Conservation (phyloP, 1,140 invertebrate species). For the Sycophila sp. region DNA sequence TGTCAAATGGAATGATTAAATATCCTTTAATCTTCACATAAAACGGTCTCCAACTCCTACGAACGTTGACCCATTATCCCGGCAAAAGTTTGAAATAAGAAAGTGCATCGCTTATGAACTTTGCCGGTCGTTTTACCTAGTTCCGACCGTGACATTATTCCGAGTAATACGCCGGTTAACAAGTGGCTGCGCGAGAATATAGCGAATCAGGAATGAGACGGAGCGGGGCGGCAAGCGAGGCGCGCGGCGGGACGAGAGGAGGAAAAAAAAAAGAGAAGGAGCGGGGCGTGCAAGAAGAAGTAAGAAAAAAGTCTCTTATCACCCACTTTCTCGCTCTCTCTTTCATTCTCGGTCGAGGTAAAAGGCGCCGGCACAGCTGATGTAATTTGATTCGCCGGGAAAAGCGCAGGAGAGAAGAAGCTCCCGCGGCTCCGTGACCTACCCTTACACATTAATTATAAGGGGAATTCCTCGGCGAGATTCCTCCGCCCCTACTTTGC, state of each 20-base stretch:
- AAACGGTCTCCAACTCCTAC: too few species aligned
- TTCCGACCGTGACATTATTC: constrained; percentile 38
- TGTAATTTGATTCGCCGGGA: constrained; percentile 39
- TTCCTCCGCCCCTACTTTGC: constrained; percentile 40
- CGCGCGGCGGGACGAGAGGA: neutral
- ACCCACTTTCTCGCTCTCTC: constrained; percentile 39
- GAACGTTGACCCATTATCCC: neutral
- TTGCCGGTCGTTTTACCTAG: constrained; percentile 33
- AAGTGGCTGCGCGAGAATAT: constrained; percentile 36
- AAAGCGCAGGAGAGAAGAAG: constrained; percentile 24
- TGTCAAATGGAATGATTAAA: too few species aligned
- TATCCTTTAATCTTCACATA: too few species aligned
- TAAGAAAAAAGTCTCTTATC: constrained; percentile 36
- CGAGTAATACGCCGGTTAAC: constrained; percentile 36
- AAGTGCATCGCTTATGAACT: constrained; percentile 25
- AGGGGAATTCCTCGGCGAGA: constrained; percentile 51
- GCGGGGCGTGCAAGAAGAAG: constrained; percentile 6
- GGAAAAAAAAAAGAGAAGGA: constrained; percentile 8
- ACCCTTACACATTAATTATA: constrained; percentile 67
- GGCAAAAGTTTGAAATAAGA: constrained; percentile 10
- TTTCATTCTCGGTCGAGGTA: constrained; percentile 22
- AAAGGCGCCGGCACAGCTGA: constrained; percentile 27
- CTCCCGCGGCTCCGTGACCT: constrained; percentile 53
- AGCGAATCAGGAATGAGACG: constrained; percentile 29
- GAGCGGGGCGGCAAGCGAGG: neutral